Evolutionary conservation across 30 jellyfish, hydroid and myxozoan genomes (phyloP).

Genomic region (Chironex yamaguchii): DNA sequence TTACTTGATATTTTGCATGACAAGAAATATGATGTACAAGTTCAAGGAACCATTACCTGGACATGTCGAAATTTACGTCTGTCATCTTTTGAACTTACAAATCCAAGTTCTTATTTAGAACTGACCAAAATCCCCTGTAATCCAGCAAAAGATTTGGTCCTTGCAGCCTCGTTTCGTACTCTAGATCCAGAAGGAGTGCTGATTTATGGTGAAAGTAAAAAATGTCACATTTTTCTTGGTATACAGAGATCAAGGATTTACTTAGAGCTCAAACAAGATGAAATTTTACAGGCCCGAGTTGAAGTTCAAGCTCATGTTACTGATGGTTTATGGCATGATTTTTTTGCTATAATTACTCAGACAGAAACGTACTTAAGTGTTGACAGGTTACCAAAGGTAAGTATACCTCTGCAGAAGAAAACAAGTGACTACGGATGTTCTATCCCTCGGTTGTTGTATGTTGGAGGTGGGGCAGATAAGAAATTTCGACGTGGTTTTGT

Average conservation of each 20-base stretch:
- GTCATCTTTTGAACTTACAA: slow-evolving; percentile 67
- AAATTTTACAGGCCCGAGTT: slow-evolving; percentile 45
- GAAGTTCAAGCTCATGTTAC: slow-evolving; percentile 27
- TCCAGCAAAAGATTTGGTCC: slow-evolving; percentile 31
- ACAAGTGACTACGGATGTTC: slow-evolving; percentile 60
- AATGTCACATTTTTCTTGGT: slow-evolving; percentile 67
- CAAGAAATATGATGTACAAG: slow-evolving; percentile 9
- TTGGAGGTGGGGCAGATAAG: slow-evolving; percentile 79
- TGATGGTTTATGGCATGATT: slow-evolving; percentile 63
- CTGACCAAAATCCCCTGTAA: slow-evolving; percentile 45
- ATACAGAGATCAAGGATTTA: slow-evolving; percentile 42
- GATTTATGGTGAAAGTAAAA: slow-evolving; percentile 64
- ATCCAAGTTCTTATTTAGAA: slow-evolving; percentile 47
- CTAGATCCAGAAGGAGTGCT: slow-evolving; percentile 75
- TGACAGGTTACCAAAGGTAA: slow-evolving; percentile 26
- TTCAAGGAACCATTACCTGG: slow-evolving; percentile 23
- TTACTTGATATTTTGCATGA: slow-evolving; percentile 23
- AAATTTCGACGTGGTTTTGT: slow-evolving; percentile 73
- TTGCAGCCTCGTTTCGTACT: slow-evolving; percentile 68
- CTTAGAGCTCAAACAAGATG: slow-evolving; percentile 70
- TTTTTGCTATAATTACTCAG: slow-evolving; percentile 38
- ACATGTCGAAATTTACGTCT: slow-evolving; percentile 22
- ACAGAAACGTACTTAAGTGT: slow-evolving; percentile 37
- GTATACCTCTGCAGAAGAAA: slow-evolving; percentile 55
- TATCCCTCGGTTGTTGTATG: slow-evolving; percentile 35